Conservation (phyloP, 2,113 vertebrate species). For the Casuarius casuarius region DNA sequence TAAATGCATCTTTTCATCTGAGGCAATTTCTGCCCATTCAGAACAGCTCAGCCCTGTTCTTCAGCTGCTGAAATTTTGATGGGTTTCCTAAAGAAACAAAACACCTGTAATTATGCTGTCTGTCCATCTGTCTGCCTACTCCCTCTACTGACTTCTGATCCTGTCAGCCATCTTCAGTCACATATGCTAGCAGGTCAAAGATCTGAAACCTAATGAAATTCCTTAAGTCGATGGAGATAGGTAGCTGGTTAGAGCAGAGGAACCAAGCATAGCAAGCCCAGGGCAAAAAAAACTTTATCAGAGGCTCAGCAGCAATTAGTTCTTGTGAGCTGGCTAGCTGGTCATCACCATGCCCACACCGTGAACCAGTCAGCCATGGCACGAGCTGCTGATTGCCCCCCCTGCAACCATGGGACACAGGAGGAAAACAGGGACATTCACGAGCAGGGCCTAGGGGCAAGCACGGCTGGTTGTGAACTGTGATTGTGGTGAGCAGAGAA, state of each 20-base stretch:
- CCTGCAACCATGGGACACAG: neutral
- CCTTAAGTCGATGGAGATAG: neutral
- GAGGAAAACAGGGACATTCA: neutral
- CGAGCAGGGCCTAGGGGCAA: neutral
- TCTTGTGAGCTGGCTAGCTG: neutral
- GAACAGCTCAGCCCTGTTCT: neutral
- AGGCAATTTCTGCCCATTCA: neutral
- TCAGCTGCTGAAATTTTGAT: neutral
- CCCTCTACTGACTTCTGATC: neutral
- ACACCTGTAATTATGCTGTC: neutral
- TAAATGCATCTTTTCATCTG: neutral
- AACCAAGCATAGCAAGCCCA: neutral
- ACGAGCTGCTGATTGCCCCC: rapidly evolving
- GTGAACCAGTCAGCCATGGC: neutral
- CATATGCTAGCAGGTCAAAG: neutral
- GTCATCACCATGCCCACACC: neutral
- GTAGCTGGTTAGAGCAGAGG: neutral
- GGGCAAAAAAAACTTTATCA: neutral
- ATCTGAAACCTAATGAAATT: neutral
- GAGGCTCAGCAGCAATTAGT: neutral
- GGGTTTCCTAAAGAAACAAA: neutral
- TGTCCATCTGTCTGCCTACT: neutral
- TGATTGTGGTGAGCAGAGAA: neutral
- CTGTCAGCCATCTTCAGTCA: neutral
- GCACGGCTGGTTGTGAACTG: neutral